Base-by-base conservation (phyloP, 2,888 invertebrate genomes). In the Galeruca laticollis region DNA sequence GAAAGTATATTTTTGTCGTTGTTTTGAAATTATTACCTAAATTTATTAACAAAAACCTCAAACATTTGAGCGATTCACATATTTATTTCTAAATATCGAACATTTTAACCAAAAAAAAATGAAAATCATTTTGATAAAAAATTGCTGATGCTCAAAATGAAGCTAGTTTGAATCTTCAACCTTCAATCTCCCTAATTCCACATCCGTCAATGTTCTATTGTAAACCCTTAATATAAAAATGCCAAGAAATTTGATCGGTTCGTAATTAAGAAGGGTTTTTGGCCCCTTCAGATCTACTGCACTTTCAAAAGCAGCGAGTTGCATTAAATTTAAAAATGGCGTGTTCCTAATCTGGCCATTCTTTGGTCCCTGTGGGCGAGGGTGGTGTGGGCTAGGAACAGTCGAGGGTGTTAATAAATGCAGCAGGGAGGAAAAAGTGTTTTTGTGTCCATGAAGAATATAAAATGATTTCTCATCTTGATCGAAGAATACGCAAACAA, bases 331-430 rank as follows among this genome's bases (percentile, higher is more conserved):
- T 74, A 73, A 77, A 77, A 77, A 77, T 77, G 77, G 77, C 75
- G 75, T 65, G 69, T 72, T 75, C 72, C 75, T 77, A 76, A 77
- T 77, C 77, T 76, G 75, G 75, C 75, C 75, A 76, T 76, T 76
- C 68, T 71, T 73, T 63, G 54, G 71, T 72, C 73, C 77, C 76
- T 69, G 60, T 70, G 57, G 73, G 71, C 73, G 75, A 75, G 75
- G 74, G 74, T 75, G 75, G 73, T 69, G 67, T 66, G 71, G 72
- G 67, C 61, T 69, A 63, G 60, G 68, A 72, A 65, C 59, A 49
- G 52, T 64, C 47, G 73, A 73, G 73, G 75, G 75, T 75, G 75
- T 73, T 72, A 72, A 70, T 72, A 75, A 75, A 73, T 75, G 72
- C 72, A 72, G 62, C 72, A 74, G 76, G 76, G 74, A 69, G 69